A percentile compares a stretch with the other conserved stretches of the same genome.
Evolutionary conservation across 2,113 vertebrate genomes (phyloP).

Genomic region (Paradisaea rubra): DNA sequence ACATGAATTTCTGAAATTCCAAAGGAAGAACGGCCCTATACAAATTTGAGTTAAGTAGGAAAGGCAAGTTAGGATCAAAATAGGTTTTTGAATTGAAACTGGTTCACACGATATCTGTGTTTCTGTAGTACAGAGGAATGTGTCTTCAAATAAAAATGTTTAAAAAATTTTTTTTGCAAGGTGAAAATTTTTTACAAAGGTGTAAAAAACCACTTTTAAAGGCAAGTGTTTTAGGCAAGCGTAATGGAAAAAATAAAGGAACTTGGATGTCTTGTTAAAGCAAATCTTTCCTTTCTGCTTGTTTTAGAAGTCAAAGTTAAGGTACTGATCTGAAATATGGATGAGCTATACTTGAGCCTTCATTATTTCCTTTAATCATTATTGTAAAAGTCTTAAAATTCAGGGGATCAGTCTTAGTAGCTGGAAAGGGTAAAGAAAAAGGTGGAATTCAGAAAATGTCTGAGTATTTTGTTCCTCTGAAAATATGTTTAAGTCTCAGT

Average conservation of each 20-base stretch:
- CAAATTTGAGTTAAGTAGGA: background rate
- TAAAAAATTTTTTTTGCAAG: background rate
- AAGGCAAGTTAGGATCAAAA: background rate
- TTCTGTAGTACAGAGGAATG: background rate
- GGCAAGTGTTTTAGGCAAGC: background rate
- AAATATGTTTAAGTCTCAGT: background rate
- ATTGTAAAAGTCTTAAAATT: background rate
- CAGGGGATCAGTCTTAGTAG: background rate
- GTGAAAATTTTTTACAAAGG: no score
- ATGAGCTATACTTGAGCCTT: background rate
- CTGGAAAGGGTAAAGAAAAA: background rate
- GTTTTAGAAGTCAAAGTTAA: background rate
- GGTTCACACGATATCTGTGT: fast-evolving
- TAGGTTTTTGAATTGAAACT: background rate
- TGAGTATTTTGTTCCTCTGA: background rate
- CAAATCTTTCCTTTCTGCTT: background rate
- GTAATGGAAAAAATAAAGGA: background rate
- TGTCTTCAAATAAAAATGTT: background rate
- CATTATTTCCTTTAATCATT: background rate
- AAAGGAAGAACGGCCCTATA: background rate
- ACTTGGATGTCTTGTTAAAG: background rate
- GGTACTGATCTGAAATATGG: background rate
- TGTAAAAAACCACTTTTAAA: background rate
- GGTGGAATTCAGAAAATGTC: background rate
- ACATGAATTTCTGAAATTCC: background rate